Evolutionary conservation across 2,113 vertebrate genomes (phyloP), one percentile per base, ranked within the genome.

Genomic region (Bombycilla garrulus): DNA sequence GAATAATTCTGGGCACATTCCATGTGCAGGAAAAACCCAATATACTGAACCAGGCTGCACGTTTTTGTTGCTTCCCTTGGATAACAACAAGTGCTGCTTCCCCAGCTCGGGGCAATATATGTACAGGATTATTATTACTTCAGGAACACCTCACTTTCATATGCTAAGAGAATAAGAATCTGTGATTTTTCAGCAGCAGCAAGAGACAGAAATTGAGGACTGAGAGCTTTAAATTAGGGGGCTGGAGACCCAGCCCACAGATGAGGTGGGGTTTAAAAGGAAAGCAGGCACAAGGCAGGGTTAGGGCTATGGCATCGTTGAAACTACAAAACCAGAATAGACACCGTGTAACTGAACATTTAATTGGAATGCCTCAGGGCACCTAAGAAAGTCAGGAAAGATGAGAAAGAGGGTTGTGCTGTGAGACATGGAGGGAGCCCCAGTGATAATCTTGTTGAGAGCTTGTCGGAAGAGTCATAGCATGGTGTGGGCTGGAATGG

Each of bases 301-400:
- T 35, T 38, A 58, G 28, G 18, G 8, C 28, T 81, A 4, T 31
- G 54, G 11, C 18, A 23, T 81, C 13, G 2, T 35, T 51, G 24
- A 56, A 81, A 35, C 33, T 29, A 40, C 22, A 54, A 35, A 64
- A 58, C 10, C 4, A 3, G 19, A 61, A 33, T 1, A 29, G 18
- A 11, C 18, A 28, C 10, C 5, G 0, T 0, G 0, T 13, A 73
- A 22, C 38, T 50, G 22, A n/a, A n/a, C n/a, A n/a, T n/a, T n/a
- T n/a, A n/a, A n/a, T n/a, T n/a, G n/a, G n/a, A n/a, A n/a, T n/a
- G n/a, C n/a, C n/a, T n/a, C 31, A 31, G 18, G 50, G 11, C 29
- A 42, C 26, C 42, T 42, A 13, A 40, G 31, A 31, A 72, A 64
- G 28, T 24, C 9, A 26, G 29, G 18, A 58, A 54, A 21, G 11